A percentile compares a stretch with the other conserved stretches of the same genome.
phyloP scores from a whole-genome alignment of 1,140 invertebrate species.

The Tribolium madens region DNA sequence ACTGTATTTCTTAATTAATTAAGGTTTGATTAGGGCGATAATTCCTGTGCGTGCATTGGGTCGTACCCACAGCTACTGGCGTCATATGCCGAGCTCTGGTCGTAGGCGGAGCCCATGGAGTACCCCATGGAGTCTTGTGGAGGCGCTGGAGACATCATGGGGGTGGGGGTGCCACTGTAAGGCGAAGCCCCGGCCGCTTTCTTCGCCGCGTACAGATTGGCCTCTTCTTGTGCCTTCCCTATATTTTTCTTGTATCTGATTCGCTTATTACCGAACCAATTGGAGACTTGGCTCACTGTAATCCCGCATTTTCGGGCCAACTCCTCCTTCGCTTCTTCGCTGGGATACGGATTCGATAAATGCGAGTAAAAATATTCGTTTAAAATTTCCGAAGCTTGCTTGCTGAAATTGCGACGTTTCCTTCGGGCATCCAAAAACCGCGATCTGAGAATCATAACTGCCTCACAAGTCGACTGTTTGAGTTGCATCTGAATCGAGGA shows the following conservation, averaged over 20 bases:
- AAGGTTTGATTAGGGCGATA: conserved; percentile 52
- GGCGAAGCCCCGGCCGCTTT: conserved; percentile 96
- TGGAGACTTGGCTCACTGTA: conserved; percentile 96
- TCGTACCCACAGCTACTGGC: conserved; percentile 91
- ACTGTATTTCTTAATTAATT: neutral
- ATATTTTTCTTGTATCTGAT: conserved; percentile 99
- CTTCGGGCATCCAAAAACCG: conserved; percentile 97
- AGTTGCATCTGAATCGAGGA: conserved; percentile 99
- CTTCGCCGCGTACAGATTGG: conserved; percentile 99
- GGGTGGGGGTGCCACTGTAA: conserved; percentile 90
- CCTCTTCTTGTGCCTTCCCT: conserved; percentile 99
- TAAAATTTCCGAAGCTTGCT: conserved; percentile 99
- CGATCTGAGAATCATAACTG: conserved; percentile 98
- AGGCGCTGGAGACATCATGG: conserved; percentile 93
- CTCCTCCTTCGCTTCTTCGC: conserved; percentile 99
- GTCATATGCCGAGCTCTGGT: conserved; percentile 85
- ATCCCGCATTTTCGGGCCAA: conserved; percentile 99
- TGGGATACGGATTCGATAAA: conserved; percentile 99
- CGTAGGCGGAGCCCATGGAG: conserved; percentile 87
- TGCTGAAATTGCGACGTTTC: conserved; percentile 99
- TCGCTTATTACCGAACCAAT: conserved; percentile 99
- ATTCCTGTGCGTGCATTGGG: conserved; percentile 72
- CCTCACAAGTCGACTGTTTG: conserved; percentile 99
- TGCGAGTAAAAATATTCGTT: conserved; percentile 99
- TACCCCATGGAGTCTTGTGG: conserved; percentile 91